phyloP scores from a whole-genome alignment of 2,113 vertebrate genomes.

The Sinocyclocheilus grahami region DNA sequence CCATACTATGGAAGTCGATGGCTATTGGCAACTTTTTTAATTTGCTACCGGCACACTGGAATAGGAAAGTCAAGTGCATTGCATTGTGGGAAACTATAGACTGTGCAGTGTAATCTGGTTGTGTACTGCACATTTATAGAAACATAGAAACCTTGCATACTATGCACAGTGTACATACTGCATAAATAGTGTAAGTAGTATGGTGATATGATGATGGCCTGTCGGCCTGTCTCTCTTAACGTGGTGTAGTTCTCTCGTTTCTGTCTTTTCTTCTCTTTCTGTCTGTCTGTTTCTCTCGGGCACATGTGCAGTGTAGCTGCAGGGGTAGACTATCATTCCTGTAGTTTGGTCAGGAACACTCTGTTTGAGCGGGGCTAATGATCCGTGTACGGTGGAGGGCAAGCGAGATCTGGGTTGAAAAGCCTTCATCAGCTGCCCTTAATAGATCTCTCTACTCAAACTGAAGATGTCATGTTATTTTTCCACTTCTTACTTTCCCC shows the following conservation, averaged over 20 bases:
- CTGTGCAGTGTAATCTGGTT: background rate
- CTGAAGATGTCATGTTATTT: conserved; percentile 47
- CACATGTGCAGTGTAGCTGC: conserved; percentile 19
- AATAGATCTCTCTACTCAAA: conserved; percentile 46
- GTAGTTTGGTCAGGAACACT: conserved; percentile 14
- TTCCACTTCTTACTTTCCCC: conserved; percentile 32
- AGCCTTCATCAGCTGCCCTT: conserved; percentile 43
- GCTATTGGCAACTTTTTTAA: background rate
- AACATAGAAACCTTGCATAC: background rate
- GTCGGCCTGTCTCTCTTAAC: background rate
- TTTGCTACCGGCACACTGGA: background rate
- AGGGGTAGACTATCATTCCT: conserved; percentile 42
- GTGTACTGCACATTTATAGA: background rate
- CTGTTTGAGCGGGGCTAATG: conserved; percentile 44
- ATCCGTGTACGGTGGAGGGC: conserved; percentile 22
- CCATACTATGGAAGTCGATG: background rate
- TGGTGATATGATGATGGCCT: background rate
- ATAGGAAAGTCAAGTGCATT: background rate
- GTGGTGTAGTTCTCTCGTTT: background rate
- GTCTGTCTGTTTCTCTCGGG: conserved; percentile 13
- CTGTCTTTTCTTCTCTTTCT: background rate
- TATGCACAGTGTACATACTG: background rate
- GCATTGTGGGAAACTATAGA: background rate
- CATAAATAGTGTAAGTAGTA: background rate
- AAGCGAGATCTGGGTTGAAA: conserved; percentile 37